These are phyloP conservation scores for Alcis repandata DNA, from an alignment of 2,888 invertebrate species.

Conservation along the genomic window DNA sequence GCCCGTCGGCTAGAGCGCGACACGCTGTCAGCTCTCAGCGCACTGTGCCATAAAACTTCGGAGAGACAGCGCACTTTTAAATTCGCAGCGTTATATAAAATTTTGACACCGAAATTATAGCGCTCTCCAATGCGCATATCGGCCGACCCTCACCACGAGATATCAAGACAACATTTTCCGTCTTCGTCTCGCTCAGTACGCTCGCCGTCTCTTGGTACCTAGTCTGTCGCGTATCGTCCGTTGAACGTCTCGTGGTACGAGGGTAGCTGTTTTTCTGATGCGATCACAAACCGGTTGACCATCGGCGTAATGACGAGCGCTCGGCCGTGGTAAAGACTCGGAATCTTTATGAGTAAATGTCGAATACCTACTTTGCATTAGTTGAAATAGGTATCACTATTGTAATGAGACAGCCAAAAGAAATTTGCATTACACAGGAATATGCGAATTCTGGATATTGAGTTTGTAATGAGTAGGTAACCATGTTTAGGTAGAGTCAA, in stretches of 20 bases:
- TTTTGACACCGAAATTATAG: constrained; percentile 77
- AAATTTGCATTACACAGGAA: constrained; percentile 48
- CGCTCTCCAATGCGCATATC: constrained; percentile 72
- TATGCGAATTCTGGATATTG: constrained; percentile 42
- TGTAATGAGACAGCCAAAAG: constrained; percentile 47
- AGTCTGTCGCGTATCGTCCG: constrained; percentile 21
- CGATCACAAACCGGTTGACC: constrained; percentile 84
- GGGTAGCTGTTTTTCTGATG: constrained; percentile 84
- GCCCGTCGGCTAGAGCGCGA: constrained; percentile 12
- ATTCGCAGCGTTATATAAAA: constrained; percentile 75
- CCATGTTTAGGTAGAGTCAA: constrained; percentile 23
- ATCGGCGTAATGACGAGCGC: constrained; percentile 76
- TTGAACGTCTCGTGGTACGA: constrained; percentile 63
- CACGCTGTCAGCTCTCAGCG: constrained; percentile 32
- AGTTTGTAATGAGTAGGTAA: constrained; percentile 23
- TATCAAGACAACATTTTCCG: constrained; percentile 22
- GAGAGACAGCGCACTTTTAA: constrained; percentile 49
- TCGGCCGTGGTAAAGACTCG: constrained; percentile 60
- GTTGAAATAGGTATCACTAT: constrained; percentile 61
- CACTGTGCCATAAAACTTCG: constrained; percentile 40
- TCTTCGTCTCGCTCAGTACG: constrained; percentile 31
- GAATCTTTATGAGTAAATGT: constrained; percentile 72
- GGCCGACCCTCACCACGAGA: constrained; percentile 70
- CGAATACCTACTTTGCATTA: constrained; percentile 76
- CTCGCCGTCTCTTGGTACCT: constrained; percentile 7